Evolutionary conservation across 2,888 invertebrate species (phyloP).

Genomic region (Lepidonotus clava): DNA sequence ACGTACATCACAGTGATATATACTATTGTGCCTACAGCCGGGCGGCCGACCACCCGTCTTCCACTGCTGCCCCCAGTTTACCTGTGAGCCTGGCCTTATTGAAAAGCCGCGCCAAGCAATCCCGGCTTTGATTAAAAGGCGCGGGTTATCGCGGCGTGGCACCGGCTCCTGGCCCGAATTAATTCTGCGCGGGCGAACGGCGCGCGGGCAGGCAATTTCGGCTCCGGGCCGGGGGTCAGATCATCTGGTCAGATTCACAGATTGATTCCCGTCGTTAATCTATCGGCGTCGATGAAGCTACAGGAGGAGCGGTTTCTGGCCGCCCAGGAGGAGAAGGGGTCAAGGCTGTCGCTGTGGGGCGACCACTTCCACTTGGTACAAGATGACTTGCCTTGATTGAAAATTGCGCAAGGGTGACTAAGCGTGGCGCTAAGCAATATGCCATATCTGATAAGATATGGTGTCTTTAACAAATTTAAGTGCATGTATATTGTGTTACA

Average conservation of each 20-base stretch:
- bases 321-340: constrained; percentile 30
- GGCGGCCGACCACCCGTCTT: too few species aligned
- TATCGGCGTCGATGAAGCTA: not conserved
- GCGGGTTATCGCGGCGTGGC: constrained; percentile 7
- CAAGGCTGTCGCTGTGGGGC: not conserved
- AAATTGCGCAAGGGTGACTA: not conserved
- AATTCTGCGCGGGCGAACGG: not conserved
- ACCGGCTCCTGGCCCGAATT: not conserved
- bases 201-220: constrained; percentile 20
- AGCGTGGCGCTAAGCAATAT: not conserved
- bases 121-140: constrained; percentile 11
- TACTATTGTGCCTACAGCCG: too few species aligned
- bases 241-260: constrained; percentile 16
- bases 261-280: constrained; percentile 32
- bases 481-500: too few species aligned
- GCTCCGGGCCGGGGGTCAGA: constrained; percentile 4
- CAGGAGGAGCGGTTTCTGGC: not conserved
- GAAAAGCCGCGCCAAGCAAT: not conserved
- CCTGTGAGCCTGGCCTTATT: not conserved
- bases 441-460: too few species aligned
- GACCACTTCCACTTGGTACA: not conserved
- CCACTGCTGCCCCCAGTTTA: not conserved
- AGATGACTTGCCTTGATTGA: not conserved
- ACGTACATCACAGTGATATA: too few species aligned
- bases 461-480: too few species aligned